Percentiles rank a stretch among this genome's conserved stretches.
Evolutionary conservation across 2,888 invertebrate genomes (phyloP).

Genomic region (Dichetophora obliterata): DNA sequence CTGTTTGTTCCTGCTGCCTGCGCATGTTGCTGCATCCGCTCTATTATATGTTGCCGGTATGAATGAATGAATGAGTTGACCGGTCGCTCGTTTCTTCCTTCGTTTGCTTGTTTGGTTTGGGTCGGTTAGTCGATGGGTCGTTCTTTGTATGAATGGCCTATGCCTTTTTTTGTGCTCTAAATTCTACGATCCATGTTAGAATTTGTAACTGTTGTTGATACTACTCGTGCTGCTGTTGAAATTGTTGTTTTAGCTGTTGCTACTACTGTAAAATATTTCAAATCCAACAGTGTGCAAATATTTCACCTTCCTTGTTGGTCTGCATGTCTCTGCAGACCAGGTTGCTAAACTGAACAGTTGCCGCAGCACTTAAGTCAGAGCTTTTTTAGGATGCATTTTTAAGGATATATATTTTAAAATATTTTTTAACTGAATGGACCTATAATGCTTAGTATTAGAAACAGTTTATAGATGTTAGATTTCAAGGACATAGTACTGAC

Average conservation of each 20-base stretch:
- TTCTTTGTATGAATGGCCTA: slow-evolving; percentile 11
- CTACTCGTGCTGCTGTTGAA: slow-evolving; percentile 8
- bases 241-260: slow-evolving; percentile 17
- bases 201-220: slow-evolving; percentile 11
- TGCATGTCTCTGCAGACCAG: background rate
- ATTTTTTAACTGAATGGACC: background rate
- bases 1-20: background rate
- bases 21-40: background rate
- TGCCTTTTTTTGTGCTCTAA: slow-evolving; percentile 16
- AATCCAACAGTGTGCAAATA: background rate
- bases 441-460: no score
- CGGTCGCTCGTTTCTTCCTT: background rate
- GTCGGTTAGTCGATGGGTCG: slow-evolving; percentile 3
- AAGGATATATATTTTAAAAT: background rate
- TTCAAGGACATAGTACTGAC: no score
- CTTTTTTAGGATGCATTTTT: background rate
- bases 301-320: background rate
- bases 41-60: background rate
- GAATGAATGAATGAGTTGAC: background rate
- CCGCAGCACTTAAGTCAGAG: background rate
- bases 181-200: slow-evolving; percentile 2
- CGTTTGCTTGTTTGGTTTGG: background rate
- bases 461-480: no score
- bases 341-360: background rate
- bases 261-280: slow-evolving; percentile 21